Percentiles rank a stretch among this genome's conserved stretches.
These are phyloP conservation scores for Thaumatotibia leucotreta DNA, from an alignment of 1,140 invertebrate genomes.

Conservation along the genomic window DNA sequence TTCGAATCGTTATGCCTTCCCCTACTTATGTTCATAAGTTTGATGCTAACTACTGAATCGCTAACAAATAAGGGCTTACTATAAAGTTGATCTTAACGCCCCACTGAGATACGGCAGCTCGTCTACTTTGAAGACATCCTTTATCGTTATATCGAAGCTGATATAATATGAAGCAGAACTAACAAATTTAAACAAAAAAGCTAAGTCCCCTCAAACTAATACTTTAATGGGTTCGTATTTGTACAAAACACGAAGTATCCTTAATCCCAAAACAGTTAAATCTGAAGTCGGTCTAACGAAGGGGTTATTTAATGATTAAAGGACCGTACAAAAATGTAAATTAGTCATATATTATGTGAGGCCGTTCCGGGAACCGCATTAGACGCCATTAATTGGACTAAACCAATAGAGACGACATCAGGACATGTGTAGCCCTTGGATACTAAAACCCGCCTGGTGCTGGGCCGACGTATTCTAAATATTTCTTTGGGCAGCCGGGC, in stretches of 20 bases:
- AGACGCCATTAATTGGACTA: slow-evolving; percentile 64
- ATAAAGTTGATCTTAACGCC: slow-evolving; percentile 1
- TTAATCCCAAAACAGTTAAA: slow-evolving; percentile 6
- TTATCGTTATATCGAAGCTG: neutral
- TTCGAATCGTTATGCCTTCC: neutral
- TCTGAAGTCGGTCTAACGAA: neutral
- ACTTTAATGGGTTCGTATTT: neutral
- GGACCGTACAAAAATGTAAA: slow-evolving; percentile 26
- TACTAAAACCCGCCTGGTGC: slow-evolving; percentile 43
- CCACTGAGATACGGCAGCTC: neutral
- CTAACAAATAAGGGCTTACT: slow-evolving; percentile 15
- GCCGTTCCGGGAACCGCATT: slow-evolving; percentile 52
- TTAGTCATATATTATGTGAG: slow-evolving; percentile 40
- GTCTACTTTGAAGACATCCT: neutral
- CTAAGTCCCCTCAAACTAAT: neutral
- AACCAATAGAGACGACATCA: slow-evolving; percentile 70
- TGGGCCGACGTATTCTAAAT: slow-evolving; percentile 62
- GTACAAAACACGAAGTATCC: neutral
- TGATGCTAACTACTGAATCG: neutral
- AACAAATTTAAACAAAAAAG: neutral
- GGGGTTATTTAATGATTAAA: slow-evolving; percentile 3
- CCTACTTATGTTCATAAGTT: neutral
- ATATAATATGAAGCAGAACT: neutral
- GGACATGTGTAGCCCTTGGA: slow-evolving; percentile 57
- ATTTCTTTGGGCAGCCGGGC: slow-evolving; percentile 59